Evolutionary conservation across 2,888 invertebrate genomes (phyloP), one percentile per base, ranked within the genome.

Genomic region (Drosophila incognita): DNA sequence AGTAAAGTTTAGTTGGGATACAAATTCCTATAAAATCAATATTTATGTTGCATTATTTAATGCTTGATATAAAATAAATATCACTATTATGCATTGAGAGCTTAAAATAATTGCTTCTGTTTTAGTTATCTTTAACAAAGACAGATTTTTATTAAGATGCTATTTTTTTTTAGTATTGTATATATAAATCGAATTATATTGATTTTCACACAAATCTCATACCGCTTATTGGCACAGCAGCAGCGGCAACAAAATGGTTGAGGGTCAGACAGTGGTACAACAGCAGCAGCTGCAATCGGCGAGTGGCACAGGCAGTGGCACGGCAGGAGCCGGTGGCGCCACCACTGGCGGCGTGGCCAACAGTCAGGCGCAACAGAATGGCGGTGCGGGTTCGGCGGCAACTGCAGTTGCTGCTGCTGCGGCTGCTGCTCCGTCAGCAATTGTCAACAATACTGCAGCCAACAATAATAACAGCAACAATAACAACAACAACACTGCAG

Each of bases 231-330:
- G 7, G 52, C 24, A 29, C 36, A 76, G 51, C 69, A 74, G 58
- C 69, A 90, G 83, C 71, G 87, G 83, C 75, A 87, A 81, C 83
- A 91, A 79, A 46, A 92, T 93, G 92, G 92, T 93, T 94, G 95
- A 96, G 93, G 97, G 97, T 94, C 97, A 97, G 93, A 97, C 97
- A 74, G 83, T 79, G 76, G 83, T 82, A 59, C 91, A 91, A 73
- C 89, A 94, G 96, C 97, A 93, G 76, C 90, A 89, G 52, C 80
- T 76, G 53, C 81, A 85, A 60, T 79, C 79, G 48, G 81, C 76
- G 21, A 70, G 74, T 64, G 82, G 83, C 73, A 78, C 74, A 35
- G 58, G 67, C n/a, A 66, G 65, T 57, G 67, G 61, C 29, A n/a
- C 66, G 3, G 6, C 61, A 27, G 73, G 63, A 35, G 51, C 56